Evolutionary conservation across 2,113 vertebrate species (phyloP).

Genomic region (Elanoides forficatus): DNA sequence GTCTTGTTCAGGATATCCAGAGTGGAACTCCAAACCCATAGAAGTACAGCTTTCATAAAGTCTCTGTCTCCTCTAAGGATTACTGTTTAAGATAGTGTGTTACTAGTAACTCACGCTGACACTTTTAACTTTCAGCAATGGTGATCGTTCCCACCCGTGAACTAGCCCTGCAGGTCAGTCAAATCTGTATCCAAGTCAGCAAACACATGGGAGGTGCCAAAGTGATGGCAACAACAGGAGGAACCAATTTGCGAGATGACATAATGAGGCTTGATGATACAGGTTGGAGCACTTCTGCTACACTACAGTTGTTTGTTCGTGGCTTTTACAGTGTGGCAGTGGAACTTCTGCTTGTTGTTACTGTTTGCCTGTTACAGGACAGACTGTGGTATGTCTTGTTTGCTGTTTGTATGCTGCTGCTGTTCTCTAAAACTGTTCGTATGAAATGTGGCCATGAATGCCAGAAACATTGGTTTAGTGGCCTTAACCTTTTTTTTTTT

Average conservation of each 20-base stretch:
- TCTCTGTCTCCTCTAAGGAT: not conserved
- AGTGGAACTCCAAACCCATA: not conserved
- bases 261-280: conserved; percentile 99
- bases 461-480: not conserved
- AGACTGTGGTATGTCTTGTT: not conserved
- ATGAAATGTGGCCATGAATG: not conserved
- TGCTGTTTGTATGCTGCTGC: not conserved
- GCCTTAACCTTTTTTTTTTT: not conserved
- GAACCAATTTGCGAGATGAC: conserved; percentile 97
- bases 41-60: not conserved
- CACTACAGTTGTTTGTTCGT: not conserved
- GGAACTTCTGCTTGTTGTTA: not conserved
- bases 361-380: not conserved
- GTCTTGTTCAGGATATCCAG: not conserved
- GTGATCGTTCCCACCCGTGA: conserved; percentile 98
- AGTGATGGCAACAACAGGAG: conserved; percentile 99
- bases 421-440: not conserved
- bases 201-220: conserved; percentile 99
- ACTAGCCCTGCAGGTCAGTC: conserved; percentile 98
- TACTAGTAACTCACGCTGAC: not conserved
- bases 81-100: not conserved
- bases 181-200: conserved; percentile 99
- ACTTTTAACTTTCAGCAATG: conserved; percentile 79
- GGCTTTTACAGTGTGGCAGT: not conserved
- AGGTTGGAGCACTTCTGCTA: conserved; percentile 69